These are phyloP conservation scores for Notothenia coriiceps DNA, from an alignment of 2,113 vertebrate species.

Conservation along the genomic window DNA sequence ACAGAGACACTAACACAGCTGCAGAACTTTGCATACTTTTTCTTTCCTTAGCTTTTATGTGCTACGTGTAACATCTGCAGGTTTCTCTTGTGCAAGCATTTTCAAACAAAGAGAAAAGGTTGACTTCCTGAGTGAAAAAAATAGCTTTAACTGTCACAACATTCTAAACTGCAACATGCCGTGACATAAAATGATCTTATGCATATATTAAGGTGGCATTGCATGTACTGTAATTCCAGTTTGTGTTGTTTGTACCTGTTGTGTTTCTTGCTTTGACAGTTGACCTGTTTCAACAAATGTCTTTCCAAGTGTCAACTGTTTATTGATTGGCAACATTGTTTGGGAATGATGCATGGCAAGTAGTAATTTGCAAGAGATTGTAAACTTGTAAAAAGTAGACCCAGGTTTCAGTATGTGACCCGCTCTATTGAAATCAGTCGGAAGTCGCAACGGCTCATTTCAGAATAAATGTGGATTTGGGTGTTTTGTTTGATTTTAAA, in stretches of 20 bases:
- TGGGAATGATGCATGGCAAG: neutral
- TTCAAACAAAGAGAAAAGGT: neutral
- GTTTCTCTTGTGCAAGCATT: slow-evolving; percentile 8
- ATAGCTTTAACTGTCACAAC: neutral
- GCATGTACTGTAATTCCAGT: slow-evolving; percentile 46
- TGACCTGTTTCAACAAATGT: slow-evolving; percentile 49
- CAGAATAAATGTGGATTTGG: too few species aligned
- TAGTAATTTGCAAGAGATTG: neutral
- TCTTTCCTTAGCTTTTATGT: neutral
- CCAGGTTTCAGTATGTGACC: too few species aligned
- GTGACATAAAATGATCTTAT: neutral
- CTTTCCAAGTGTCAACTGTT: slow-evolving; percentile 27
- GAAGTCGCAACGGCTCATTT: too few species aligned
- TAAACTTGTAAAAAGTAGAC: neutral
- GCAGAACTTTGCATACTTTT: slow-evolving; percentile 26
- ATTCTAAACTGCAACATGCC: neutral
- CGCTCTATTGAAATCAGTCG: too few species aligned
- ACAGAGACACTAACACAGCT: slow-evolving; percentile 18
- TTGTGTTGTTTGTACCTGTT: slow-evolving; percentile 70
- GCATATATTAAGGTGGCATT: neutral
- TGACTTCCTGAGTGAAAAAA: neutral
- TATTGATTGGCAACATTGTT: slow-evolving; percentile 32
- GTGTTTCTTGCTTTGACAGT: slow-evolving; percentile 43
- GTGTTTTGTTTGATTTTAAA: too few species aligned
- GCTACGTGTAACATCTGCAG: neutral